Percentiles rank a stretch among this genome's conserved stretches.
Evolutionary conservation across 2,888 invertebrate species (phyloP).

Genomic region (Lasioglossum zephyrum): DNA sequence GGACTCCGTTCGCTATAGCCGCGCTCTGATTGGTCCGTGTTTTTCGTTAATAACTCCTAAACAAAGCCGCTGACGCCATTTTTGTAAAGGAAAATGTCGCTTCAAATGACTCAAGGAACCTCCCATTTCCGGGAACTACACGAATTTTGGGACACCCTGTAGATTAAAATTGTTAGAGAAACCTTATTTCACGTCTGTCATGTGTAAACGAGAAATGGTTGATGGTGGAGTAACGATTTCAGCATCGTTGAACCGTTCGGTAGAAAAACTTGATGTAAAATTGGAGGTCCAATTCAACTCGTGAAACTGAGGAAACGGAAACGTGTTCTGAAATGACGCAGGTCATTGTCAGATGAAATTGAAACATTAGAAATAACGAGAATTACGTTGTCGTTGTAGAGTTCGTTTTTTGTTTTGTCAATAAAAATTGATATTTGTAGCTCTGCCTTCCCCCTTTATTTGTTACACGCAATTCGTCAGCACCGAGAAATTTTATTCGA

Average conservation of each 20-base stretch:
- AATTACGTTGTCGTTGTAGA: not conserved
- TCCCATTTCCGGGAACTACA: too few species aligned
- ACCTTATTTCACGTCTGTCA: not conserved
- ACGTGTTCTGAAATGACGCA: not conserved
- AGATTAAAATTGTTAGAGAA: not conserved
- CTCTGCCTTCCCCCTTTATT: not conserved
- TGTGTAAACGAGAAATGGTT: not conserved
- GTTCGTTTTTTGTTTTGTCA: not conserved
- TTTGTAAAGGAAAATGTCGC: too few species aligned
- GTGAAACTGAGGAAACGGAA: not conserved
- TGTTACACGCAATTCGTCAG: not conserved
- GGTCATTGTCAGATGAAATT: not conserved
- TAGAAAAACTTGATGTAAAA: not conserved
- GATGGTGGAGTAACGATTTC: not conserved
- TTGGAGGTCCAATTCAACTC: not conserved
- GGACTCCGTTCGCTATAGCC: too few species aligned
- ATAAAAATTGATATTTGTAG: not conserved
- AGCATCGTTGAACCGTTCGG: not conserved
- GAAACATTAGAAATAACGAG: not conserved
- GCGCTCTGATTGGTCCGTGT: too few species aligned
- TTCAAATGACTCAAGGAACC: too few species aligned
- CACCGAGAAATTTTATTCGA: not conserved
- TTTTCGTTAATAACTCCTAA: too few species aligned
- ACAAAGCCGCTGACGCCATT: too few species aligned
- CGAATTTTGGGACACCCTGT: too few species aligned